Conservation (phyloP, 2,888 invertebrate species). For the Dastarcus helophoroides region DNA sequence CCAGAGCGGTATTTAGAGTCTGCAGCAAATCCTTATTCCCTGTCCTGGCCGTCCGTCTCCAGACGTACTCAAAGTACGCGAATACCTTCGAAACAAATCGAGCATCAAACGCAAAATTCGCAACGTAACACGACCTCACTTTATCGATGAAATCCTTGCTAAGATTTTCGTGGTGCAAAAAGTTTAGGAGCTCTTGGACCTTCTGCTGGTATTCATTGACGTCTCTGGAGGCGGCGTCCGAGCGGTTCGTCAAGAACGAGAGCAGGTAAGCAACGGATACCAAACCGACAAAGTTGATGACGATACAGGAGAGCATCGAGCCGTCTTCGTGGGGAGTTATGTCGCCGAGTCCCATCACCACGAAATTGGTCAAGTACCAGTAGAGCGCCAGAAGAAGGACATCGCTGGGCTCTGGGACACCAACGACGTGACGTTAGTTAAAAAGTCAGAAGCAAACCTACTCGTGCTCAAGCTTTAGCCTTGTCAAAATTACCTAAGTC, state of each 20-base stretch:
- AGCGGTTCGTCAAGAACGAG: slow-evolving; percentile 3
- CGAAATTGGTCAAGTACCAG: slow-evolving; percentile 9
- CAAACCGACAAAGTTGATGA: slow-evolving; percentile 5
- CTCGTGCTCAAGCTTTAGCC: too few species aligned
- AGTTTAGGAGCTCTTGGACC: slow-evolving; percentile 7
- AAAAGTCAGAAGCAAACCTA: too few species aligned
- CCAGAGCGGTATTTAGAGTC: slow-evolving; percentile 40
- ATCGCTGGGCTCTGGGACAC: too few species aligned
- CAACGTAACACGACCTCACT: neutral
- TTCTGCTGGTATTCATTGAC: slow-evolving; percentile 7
- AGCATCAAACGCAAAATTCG: neutral
- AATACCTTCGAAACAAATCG: slow-evolving; percentile 33
- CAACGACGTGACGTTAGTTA: too few species aligned
- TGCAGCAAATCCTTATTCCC: slow-evolving; percentile 43
- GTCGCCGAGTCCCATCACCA: slow-evolving; percentile 7
- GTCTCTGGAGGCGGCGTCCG: neutral
- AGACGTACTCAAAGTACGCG: slow-evolving; percentile 43
- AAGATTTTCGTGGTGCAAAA: slow-evolving; percentile 6
- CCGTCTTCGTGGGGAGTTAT: slow-evolving; percentile 1
- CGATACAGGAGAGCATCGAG: slow-evolving; percentile 2
- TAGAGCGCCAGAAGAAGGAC: too few species aligned
- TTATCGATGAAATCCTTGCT: slow-evolving; percentile 6
- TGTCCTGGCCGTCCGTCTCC: slow-evolving; percentile 43
- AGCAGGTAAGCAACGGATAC: slow-evolving; percentile 4
- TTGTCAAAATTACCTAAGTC: too few species aligned